Evolutionary conservation across 2,888 invertebrate species (phyloP), one percentile per base, ranked within the genome.

Genomic region (Cancer borealis): DNA sequence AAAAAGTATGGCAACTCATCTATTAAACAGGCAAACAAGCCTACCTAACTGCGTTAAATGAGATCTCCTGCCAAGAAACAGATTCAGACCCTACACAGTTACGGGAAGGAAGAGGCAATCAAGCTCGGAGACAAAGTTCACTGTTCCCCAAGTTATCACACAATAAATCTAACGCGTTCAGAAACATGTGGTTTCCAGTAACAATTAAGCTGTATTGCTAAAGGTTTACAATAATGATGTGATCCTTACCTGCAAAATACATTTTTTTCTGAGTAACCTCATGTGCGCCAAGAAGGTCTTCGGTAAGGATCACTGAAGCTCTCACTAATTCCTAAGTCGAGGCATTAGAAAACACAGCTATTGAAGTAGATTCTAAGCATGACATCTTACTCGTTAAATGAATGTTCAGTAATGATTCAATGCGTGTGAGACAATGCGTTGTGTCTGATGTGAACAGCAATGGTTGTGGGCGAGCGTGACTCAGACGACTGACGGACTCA

Each of bases 371-470:
- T 10, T 39, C 30, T 84, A 84, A 84, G 84, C 84, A 84, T 39
- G 84, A 84, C 84, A 84, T n/a, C 84, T 84, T 30, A 30, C 84
- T 84, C 8, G 14, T 39, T 84, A 84, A 79, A 84, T 84, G 84
- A 84, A 84, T 84, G 84, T 84, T 84, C 39, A 39, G 84, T 84
- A 84, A 84, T 84, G 84, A 84, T 84, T 84, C 84, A 84, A 84
- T 84, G 84, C 39, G 84, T 84, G 84, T 84, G 84, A 84, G 84
- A 39, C 39, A 30, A 26, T 84, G 84, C 30, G 84, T 14, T 39
- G 84, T 39, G 84, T 73, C 73, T 73, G 73, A n/a, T 26, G 73
- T 73, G 73, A 73, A 26, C 73, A n/a, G 84, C 73, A 26, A 79
- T 79, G 84, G 84, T n/a, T 39, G 84, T 39, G 84, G 84, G 84